These are phyloP conservation scores for Fregetta grallaria DNA, from an alignment of 2,113 vertebrate species.

Conservation along the genomic window DNA sequence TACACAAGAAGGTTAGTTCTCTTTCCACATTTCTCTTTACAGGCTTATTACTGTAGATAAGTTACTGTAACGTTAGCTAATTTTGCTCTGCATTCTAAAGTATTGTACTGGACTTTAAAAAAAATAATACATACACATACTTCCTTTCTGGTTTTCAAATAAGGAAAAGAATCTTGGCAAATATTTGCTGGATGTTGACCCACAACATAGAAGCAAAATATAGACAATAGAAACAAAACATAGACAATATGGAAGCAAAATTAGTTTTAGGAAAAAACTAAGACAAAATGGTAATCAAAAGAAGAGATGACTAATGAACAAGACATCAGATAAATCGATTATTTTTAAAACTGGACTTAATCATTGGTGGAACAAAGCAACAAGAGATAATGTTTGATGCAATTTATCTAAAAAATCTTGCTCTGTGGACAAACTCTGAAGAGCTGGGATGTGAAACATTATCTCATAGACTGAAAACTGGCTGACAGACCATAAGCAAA, in stretches of 20 bases:
- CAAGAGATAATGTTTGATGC: background rate
- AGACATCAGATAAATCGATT: background rate
- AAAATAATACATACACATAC: background rate
- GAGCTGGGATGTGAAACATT: background rate
- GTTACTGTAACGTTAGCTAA: background rate
- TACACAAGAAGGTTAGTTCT: background rate
- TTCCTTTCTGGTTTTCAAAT: background rate
- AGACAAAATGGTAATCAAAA: background rate
- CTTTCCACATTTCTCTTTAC: background rate
- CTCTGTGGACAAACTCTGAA: background rate
- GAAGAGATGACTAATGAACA: background rate
- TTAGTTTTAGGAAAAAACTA: background rate
- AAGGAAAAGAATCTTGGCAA: background rate
- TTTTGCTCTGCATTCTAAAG: background rate
- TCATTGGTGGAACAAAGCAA: background rate
- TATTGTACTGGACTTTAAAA: background rate
- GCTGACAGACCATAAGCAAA: slow-evolving; percentile 5
- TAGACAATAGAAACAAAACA: background rate
- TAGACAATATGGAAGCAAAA: background rate
- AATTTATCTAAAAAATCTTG: background rate
- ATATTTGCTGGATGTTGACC: background rate
- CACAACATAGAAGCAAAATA: background rate
- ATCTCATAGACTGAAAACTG: background rate
- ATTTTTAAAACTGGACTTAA: background rate
- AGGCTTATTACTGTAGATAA: background rate